A percentile compares a stretch with the other conserved stretches of the same genome.
Conservation (phyloP, 2,797 vertebrate species). For the Tarsius wallacei region DNA sequence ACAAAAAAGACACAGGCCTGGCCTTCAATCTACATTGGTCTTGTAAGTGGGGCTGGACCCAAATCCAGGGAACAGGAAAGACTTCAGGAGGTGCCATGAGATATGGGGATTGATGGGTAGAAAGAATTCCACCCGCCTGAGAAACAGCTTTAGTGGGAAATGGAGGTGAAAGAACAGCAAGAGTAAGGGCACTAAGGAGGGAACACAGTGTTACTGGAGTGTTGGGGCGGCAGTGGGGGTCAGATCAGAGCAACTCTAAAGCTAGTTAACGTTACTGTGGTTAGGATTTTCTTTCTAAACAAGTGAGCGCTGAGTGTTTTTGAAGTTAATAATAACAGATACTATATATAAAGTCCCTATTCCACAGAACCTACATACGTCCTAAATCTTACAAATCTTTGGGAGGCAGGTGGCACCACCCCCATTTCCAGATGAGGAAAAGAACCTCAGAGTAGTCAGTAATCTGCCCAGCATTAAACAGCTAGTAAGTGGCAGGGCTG, state of each 20-base stretch:
- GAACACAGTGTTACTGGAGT: not conserved
- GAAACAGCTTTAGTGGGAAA: not conserved
- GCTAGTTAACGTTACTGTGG: not conserved
- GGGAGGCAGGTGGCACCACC: not conserved
- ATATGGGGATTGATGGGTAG: not conserved
- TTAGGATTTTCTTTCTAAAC: not conserved
- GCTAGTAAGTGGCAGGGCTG: not conserved
- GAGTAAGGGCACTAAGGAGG: not conserved
- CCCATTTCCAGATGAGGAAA: not conserved
- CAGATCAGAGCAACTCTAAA: not conserved
- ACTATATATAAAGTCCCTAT: not conserved
- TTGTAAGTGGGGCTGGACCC: not conserved
- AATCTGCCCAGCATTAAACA: not conserved
- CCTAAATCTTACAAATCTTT: not conserved
- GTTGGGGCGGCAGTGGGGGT: not conserved
- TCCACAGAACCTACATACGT: not conserved
- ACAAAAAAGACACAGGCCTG: not conserved
- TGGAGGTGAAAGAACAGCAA: not conserved
- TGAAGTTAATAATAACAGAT: slow-evolving; percentile 13
- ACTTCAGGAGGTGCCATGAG: not conserved
- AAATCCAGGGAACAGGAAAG: slow-evolving; percentile 5
- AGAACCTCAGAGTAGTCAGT: not conserved
- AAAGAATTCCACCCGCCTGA: not conserved
- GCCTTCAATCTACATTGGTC: not conserved
- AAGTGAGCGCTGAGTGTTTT: not conserved